These are phyloP conservation scores for Axis porcinus DNA, from an alignment of 2,113 vertebrate species.

Conservation along the genomic window DNA sequence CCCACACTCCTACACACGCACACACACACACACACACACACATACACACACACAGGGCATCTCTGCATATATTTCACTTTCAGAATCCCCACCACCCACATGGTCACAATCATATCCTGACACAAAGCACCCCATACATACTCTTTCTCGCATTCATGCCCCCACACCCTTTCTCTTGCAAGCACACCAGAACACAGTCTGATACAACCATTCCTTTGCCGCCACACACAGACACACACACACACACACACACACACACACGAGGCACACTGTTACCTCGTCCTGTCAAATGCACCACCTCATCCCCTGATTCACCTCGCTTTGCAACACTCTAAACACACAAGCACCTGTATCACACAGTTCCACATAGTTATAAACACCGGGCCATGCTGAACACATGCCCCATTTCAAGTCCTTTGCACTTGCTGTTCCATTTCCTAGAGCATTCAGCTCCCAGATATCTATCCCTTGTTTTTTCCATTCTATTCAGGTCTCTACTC, in stretches of 20 bases:
- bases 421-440: neutral
- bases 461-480: neutral
- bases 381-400: neutral
- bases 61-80: neutral
- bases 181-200: neutral
- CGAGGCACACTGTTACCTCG: neutral
- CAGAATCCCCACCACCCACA: neutral
- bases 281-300: neutral
- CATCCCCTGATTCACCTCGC: neutral
- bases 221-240: no score
- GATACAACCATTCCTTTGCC: neutral
- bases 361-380: neutral
- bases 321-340: neutral
- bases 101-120: neutral
- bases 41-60: neutral
- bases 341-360: neutral
- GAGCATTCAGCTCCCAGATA: neutral
- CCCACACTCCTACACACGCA: neutral
- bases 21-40: neutral
- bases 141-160: neutral
- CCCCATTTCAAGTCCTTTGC: neutral
- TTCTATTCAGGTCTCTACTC: neutral
- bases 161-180: neutral
- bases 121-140: neutral
- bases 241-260: neutral